A percentile compares a stretch with the other conserved stretches of the same genome.
phyloP scores from a whole-genome alignment of 2,113 vertebrate genomes.

The Taxidea taxus region DNA sequence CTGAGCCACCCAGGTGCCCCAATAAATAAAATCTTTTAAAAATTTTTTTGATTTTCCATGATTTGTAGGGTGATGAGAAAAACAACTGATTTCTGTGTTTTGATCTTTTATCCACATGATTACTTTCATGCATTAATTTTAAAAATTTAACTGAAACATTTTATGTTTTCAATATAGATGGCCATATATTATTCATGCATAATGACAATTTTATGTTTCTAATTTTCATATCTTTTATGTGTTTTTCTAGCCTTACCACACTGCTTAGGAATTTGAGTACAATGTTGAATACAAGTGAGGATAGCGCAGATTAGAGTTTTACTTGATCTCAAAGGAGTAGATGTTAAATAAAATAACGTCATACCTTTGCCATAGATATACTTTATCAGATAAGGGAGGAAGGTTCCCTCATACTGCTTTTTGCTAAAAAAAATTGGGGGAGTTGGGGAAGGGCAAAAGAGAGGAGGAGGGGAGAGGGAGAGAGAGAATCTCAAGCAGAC shows the following conservation, averaged over 20 bases:
- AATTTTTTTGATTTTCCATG: not conserved
- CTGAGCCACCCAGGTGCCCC: no score
- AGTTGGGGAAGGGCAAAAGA: not conserved
- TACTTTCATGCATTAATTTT: not conserved
- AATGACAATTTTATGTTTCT: not conserved
- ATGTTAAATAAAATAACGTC: not conserved
- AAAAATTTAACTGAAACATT: not conserved
- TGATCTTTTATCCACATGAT: not conserved
- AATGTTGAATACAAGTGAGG: not conserved
- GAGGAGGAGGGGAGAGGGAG: not conserved
- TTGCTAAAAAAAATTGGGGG: not conserved
- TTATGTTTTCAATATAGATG: not conserved
- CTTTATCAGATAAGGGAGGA: not conserved
- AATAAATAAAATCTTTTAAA: no score
- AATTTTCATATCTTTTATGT: not conserved
- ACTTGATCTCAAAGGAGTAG: not conserved
- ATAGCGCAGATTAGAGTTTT: not conserved
- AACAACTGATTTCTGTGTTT: not conserved
- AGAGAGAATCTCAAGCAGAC: not conserved
- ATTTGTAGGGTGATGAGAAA: conserved; percentile 6
- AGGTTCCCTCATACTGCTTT: not conserved
- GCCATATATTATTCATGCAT: not conserved
- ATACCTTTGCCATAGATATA: not conserved
- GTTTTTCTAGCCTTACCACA: not conserved
- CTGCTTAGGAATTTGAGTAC: not conserved